These are phyloP conservation scores for Anniella stebbinsi DNA, from an alignment of 2,797 vertebrate species.

Conservation along the genomic window DNA sequence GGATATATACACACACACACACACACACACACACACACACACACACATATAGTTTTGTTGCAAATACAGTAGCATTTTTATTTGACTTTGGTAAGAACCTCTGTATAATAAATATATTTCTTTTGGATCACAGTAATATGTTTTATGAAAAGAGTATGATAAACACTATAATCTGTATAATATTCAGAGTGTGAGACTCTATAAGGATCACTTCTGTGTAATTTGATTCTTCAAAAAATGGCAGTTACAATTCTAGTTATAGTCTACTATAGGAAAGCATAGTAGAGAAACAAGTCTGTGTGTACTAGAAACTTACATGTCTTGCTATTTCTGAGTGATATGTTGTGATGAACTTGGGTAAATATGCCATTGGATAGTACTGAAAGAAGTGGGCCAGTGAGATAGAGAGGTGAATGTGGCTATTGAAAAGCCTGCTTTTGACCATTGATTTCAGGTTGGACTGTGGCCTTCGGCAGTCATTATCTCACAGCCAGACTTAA, in stretches of 20 bases:
- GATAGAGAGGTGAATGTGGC: not conserved
- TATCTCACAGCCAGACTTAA: not conserved
- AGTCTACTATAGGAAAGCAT: not conserved
- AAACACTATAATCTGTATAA: slow-evolving; percentile 17
- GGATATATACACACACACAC: accelerated
- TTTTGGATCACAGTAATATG: slow-evolving; percentile 30
- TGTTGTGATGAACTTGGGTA: not conserved
- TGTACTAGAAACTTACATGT: not conserved
- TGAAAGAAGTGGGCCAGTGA: not conserved
- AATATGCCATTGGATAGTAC: not conserved
- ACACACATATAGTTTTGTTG: too few species aligned
- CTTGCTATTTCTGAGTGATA: not conserved
- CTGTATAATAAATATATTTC: not conserved
- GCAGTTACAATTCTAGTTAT: not conserved
- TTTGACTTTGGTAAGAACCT: not conserved
- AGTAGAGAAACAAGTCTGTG: not conserved
- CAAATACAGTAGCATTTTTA: slow-evolving; percentile 13
- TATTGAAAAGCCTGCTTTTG: not conserved
- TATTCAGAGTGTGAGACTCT: not conserved
- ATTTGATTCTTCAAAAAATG: slow-evolving; percentile 7
- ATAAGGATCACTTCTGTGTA: not conserved
- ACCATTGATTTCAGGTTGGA: not conserved
- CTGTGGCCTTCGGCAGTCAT: not conserved
- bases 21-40: too few species aligned
- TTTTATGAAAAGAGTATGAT: slow-evolving; percentile 12